These are phyloP conservation scores for Papilio dardanus DNA, from an alignment of 1,140 invertebrate species.

Conservation along the genomic window DNA sequence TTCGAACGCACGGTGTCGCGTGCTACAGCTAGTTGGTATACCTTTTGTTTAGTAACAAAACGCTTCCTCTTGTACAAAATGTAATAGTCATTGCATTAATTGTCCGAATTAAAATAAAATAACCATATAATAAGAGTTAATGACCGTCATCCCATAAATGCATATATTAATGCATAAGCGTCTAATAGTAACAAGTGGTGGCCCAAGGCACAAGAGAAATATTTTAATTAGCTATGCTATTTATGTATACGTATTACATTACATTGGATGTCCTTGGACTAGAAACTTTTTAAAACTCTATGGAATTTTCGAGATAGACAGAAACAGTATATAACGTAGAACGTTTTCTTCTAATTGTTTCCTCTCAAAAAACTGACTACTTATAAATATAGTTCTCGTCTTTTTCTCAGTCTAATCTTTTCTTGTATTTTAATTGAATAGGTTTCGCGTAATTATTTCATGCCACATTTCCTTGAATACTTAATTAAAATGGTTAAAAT, in stretches of 20 bases:
- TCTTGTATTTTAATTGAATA: too few species aligned
- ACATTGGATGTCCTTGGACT: neutral
- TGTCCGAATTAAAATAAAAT: slow-evolving; percentile 37
- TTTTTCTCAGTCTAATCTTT: too few species aligned
- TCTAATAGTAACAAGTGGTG: slow-evolving; percentile 26
- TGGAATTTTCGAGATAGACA: too few species aligned
- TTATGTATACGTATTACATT: neutral
- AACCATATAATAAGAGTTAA: slow-evolving; percentile 36
- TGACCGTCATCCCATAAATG: slow-evolving; percentile 36
- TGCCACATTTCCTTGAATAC: too few species aligned
- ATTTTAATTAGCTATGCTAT: neutral
- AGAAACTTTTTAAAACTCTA: neutral
- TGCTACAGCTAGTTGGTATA: too few species aligned
- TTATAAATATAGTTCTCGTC: too few species aligned
- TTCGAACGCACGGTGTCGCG: too few species aligned
- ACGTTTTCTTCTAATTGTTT: too few species aligned
- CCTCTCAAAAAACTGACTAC: too few species aligned
- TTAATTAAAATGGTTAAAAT: neutral
- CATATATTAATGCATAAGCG: slow-evolving; percentile 32
- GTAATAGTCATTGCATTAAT: slow-evolving; percentile 34
- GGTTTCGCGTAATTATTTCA: too few species aligned
- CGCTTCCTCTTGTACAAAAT: slow-evolving; percentile 26
- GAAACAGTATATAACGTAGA: too few species aligned
- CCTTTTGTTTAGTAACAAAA: slow-evolving; percentile 17
- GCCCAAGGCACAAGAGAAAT: neutral